Base-by-base conservation (phyloP, 2,888 invertebrate genomes). In the Synanthedon formicaeformis region DNA sequence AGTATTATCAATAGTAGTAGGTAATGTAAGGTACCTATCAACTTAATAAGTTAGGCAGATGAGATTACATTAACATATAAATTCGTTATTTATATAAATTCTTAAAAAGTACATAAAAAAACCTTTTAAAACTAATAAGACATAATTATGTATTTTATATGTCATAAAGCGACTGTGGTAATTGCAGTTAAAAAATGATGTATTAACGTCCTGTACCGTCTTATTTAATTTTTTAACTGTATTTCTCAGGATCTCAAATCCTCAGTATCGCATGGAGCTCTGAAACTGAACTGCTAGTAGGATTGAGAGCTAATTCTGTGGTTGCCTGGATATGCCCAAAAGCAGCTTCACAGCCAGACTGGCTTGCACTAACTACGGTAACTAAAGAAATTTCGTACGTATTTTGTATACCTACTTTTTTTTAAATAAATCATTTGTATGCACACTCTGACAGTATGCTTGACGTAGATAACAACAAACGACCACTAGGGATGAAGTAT, bases 291-390 rank as follows among this genome's bases (percentile, higher is more conserved):
- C 60, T 88, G 13, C 57, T 88, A 13, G 78, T 86, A 8, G 88
- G 86, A 0, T 65, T 88, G n/a, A 69, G 83, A 54, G 82, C 84
- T 11, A 83, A 72, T 54, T 78, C 82, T 1, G 75, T 77, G 0
- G 82, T 87, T 0, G 86, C 86, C 5, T 88, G 88, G 84, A 87
- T 88, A 48, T 87, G 86, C 55, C 81, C 88, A 5, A 68, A 69
- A 55, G 79, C 83, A 4, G 79, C 82, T 10, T 67, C 73, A 27
- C 81, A 84, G 57, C 79, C 84, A 0, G 81, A 84, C 54, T 85
- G 85, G 84, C 68, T 84, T 3, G 61, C 77, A 18, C 66, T 86
- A 0, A 87, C 87, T 1, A 86, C 86, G 1, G 75, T 88, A 40
- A 80, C 67, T 54, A 85, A 84, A 60, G 87, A 87, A 58, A 75